Evolutionary conservation across 2,113 vertebrate species (phyloP).

Genomic region (Bolborhynchus lineola): DNA sequence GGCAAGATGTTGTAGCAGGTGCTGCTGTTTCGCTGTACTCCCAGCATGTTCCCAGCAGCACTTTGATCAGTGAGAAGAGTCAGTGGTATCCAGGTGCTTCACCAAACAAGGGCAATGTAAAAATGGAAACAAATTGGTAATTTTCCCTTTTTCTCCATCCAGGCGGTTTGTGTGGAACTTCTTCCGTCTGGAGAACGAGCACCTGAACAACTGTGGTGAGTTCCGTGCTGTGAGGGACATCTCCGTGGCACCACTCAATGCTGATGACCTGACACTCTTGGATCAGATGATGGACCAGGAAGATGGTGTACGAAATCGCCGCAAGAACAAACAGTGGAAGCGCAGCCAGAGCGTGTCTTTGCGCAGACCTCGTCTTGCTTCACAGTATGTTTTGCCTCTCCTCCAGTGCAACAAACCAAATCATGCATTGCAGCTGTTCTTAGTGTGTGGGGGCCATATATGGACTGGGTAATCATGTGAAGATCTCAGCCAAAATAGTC

Average conservation of each 20-base stretch:
- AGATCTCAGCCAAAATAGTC: not conserved
- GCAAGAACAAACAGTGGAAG: slow-evolving; percentile 92
- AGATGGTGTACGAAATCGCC: slow-evolving; percentile 92
- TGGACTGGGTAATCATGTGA: fast-evolving
- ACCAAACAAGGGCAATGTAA: fast-evolving
- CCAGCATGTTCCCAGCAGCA: not conserved
- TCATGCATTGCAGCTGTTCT: fast-evolving
- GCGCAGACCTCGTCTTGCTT: slow-evolving; percentile 86
- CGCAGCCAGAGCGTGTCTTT: slow-evolving; percentile 90
- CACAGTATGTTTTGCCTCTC: slow-evolving; percentile 80
- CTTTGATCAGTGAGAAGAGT: not conserved
- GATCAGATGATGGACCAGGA: slow-evolving; percentile 99
- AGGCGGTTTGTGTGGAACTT: slow-evolving; percentile 99
- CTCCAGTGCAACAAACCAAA: not conserved
- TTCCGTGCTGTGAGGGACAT: slow-evolving; percentile 97
- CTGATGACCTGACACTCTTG: slow-evolving; percentile 95
- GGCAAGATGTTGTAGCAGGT: not conserved
- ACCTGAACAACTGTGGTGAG: slow-evolving; percentile 98
- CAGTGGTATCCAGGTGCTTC: not conserved
- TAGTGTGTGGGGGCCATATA: fast-evolving
- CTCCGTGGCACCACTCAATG: slow-evolving; percentile 95
- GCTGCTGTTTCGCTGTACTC: not conserved
- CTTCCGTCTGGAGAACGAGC: slow-evolving; percentile 97
- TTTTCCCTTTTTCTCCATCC: not conserved
- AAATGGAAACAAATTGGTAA: fast-evolving